Conservation (phyloP, 64 coral and sea anemone species). For the Stylophora pistillata region DNA sequence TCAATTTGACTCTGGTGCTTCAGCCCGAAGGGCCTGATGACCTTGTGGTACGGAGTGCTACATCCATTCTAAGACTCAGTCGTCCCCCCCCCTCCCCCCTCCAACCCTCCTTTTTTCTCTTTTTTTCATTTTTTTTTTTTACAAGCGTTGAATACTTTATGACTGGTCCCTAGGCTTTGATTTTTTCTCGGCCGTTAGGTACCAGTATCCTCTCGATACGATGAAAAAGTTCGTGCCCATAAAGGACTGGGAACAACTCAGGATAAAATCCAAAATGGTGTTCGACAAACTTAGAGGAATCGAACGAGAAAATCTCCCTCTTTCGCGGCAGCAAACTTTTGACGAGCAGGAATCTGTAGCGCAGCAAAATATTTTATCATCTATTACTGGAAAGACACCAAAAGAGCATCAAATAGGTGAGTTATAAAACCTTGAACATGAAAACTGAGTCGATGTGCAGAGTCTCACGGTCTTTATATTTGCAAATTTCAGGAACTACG, state of each 20-base stretch:
- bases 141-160: too few relatives aligned
- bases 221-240: not conserved
- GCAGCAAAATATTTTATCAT: constrained; percentile 75
- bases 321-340: constrained; percentile 19
- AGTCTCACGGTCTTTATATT: not conserved
- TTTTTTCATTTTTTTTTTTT: too few relatives aligned
- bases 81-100: too few relatives aligned
- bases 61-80: too few relatives aligned
- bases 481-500: not conserved
- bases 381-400: constrained; percentile 70
- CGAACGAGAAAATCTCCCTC: constrained; percentile 48
- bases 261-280: constrained; percentile 70
- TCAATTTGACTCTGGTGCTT: too few relatives aligned
- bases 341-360: constrained; percentile 43
- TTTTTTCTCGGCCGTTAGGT: not conserved
- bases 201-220: not conserved
- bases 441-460: not conserved
- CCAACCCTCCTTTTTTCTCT: too few relatives aligned
- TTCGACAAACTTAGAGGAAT: constrained; percentile 75
- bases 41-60: too few relatives aligned
- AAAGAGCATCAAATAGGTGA: constrained; percentile 90
- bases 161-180: too few relatives aligned
- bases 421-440: not conserved
- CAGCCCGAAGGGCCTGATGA: too few relatives aligned
- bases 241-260: not conserved